phyloP scores from a whole-genome alignment of 1,140 invertebrate genomes.

The Hylyphantes graminicola region DNA sequence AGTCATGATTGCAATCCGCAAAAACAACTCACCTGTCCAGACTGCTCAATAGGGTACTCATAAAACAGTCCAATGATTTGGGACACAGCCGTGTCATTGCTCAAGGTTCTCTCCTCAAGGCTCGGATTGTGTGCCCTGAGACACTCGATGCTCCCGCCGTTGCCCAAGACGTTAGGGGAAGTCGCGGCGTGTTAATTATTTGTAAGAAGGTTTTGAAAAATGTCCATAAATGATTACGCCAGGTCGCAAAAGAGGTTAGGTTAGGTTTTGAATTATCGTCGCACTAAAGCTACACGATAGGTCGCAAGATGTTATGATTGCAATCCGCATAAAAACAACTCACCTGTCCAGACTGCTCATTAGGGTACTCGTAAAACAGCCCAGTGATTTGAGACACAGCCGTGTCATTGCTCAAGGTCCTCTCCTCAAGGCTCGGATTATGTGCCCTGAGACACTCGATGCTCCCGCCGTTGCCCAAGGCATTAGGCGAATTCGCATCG shows the following conservation, averaged over 20 bases:
- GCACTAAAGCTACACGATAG: too few species aligned
- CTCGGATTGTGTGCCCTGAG: neutral
- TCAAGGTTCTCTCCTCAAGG: neutral
- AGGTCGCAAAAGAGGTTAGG: too few species aligned
- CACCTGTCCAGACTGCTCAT: neutral
- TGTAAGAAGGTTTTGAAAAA: too few species aligned
- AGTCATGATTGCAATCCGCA: too few species aligned
- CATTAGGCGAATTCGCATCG: neutral
- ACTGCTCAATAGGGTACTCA: neutral
- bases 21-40: neutral
- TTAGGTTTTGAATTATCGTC: too few species aligned
- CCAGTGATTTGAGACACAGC: slow-evolving; percentile 1
- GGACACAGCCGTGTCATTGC: neutral
- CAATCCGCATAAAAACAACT: too few species aligned
- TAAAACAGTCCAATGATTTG: slow-evolving; percentile 2
- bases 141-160: slow-evolving; percentile 23
- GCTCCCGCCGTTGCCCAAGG: slow-evolving; percentile 17
- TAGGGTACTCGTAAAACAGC: neutral
- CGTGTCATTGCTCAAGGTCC: neutral
- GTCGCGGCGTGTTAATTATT: slow-evolving; percentile 13
- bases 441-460: neutral
- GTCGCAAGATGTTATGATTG: too few species aligned
- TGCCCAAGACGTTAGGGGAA: neutral
- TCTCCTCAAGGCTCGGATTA: neutral
- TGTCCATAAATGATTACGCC: too few species aligned